Evolutionary conservation across 2,113 vertebrate genomes (phyloP), one percentile per base, ranked within the genome.

Genomic region (Lampris incognitus): DNA sequence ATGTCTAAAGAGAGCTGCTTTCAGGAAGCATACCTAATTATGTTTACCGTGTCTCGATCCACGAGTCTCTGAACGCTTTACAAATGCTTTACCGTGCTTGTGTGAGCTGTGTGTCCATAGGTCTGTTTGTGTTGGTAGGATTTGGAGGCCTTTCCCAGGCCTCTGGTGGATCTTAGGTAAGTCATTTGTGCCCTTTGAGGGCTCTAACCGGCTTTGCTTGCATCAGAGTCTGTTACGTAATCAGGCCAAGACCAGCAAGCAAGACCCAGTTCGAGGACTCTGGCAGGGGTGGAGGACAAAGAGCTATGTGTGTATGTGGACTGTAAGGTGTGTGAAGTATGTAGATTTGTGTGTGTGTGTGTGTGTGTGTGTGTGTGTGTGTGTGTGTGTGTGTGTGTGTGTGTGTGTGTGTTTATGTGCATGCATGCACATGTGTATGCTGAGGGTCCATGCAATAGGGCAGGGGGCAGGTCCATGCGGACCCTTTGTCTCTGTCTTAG

Each of bases 181-280:
- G 72, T 83, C 66, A 24, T 55, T 52, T 74, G 51, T 69, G 67
- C 71, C 39, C 60, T 72, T 69, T 56, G 63, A 78, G 1, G 51
- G 75, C 74, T 91, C 46, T 81, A 81, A 87, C 79, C 78, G 83
- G 86, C 78, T 89, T 89, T 85, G 51, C 75, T 40, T 66, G 75
- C 79, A 83, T 87, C 76, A 76, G 50, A 68, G 56, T 36, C 56
- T 57, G 63, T 89, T 83, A 76, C 49, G 81, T 72, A 88, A 85
- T 49, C 76, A 60, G 73, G 13, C 48, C 70, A 38, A 57, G 46
- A 38, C 39, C 54, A 76, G 58, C 60, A 68, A 58, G 61, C 46
- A 13, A 24, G 62, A 69, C 77, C 65, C 8, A 49, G 62, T 82
- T 80, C 73, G 6, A 50, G 56, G 59, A 1, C 39, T 61, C 37